Percentiles rank a stretch among this genome's conserved stretches.
phyloP scores from a whole-genome alignment of 2,888 invertebrate genomes.

The Lasius fuliginosus region DNA sequence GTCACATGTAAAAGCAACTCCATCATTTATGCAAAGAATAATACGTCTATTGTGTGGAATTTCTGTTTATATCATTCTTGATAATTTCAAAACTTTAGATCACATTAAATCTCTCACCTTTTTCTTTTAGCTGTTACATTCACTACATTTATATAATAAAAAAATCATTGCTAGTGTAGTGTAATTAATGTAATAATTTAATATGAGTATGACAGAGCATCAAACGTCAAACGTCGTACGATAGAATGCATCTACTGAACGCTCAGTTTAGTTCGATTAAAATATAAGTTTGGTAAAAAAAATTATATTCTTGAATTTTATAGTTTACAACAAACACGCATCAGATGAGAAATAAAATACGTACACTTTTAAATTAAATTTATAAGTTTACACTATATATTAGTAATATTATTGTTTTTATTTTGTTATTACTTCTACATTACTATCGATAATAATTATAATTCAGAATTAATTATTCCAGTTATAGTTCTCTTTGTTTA shows the following conservation, averaged over 20 bases:
- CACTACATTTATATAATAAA: neutral
- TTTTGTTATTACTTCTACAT: neutral
- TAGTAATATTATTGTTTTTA: neutral
- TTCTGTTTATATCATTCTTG: neutral
- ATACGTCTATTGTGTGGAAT: constrained; percentile 14
- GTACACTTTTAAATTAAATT: neutral
- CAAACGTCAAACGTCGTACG: neutral
- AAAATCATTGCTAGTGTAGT: neutral
- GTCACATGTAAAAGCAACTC: constrained; percentile 26
- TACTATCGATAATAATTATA: neutral
- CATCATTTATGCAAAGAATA: constrained; percentile 10
- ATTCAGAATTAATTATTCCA: neutral
- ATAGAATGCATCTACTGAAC: no score
- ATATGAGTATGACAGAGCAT: neutral
- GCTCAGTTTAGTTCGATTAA: neutral
- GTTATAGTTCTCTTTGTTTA: neutral
- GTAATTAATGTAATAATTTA: neutral
- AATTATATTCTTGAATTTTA: neutral
- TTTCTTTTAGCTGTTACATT: neutral
- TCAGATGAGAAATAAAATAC: neutral
- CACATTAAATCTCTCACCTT: neutral
- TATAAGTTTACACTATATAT: neutral
- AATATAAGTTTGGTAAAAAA: neutral
- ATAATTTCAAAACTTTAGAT: neutral
- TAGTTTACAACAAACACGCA: neutral